Percentiles rank a stretch among this genome's conserved stretches.
Conservation (phyloP, 2,797 vertebrate species). For the Heliangelus exortis region DNA sequence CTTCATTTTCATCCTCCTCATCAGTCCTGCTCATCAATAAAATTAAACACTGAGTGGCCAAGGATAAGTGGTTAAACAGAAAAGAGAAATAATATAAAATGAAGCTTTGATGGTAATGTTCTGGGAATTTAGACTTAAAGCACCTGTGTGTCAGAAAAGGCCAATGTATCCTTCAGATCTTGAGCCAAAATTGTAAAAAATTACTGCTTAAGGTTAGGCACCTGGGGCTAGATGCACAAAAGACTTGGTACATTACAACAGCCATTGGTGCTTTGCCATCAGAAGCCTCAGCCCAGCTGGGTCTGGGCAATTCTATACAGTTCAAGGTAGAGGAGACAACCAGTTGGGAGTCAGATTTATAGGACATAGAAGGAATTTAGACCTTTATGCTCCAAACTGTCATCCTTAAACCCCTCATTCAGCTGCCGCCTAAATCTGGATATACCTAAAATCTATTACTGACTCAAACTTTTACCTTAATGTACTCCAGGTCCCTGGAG, state of each 20-base stretch:
- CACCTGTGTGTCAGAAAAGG: background rate
- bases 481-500: background rate
- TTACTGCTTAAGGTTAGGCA: background rate
- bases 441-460: background rate
- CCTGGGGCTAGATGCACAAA: background rate
- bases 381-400: background rate
- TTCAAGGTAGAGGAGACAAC: background rate
- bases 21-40: background rate
- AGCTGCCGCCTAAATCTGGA: background rate
- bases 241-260: background rate
- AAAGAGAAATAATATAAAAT: background rate
- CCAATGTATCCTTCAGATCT: background rate
- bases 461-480: background rate
- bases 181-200: conserved; percentile 13
- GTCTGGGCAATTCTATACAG: background rate
- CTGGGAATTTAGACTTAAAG: background rate
- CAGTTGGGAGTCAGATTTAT: background rate
- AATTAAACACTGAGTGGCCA: background rate
- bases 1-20: background rate
- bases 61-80: background rate
- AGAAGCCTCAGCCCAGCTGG: background rate
- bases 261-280: background rate
- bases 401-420: background rate
- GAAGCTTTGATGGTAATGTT: background rate
- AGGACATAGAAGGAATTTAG: background rate